A percentile compares a stretch with the other conserved stretches of the same genome.
Conservation (phyloP, 2,888 invertebrate genomes). For the Microchrysa polita region DNA sequence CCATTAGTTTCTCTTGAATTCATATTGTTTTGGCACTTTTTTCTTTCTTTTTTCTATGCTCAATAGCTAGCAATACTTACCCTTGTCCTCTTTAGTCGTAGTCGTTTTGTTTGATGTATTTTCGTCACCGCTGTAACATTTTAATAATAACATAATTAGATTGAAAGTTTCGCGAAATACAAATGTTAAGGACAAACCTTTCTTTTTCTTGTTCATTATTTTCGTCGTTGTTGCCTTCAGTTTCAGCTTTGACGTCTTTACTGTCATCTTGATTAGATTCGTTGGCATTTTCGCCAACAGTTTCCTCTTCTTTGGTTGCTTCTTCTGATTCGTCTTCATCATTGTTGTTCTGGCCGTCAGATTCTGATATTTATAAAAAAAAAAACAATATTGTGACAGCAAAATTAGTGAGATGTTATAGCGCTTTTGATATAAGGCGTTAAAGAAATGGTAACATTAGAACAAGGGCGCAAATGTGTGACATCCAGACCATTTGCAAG, state of each 20-base stretch:
- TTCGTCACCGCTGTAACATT: conserved; percentile 54
- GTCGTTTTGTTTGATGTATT: conserved; percentile 50
- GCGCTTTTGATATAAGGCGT: no score
- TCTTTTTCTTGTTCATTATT: conserved; percentile 67
- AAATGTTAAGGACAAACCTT: conserved; percentile 67
- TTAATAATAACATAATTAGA: no score
- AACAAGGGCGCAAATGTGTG: no score
- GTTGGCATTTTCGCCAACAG: conserved; percentile 52
- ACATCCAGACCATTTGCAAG: no score
- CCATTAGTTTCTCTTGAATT: not conserved
- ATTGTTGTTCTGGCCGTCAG: conserved; percentile 1
- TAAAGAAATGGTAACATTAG: no score
- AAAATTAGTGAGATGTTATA: no score
- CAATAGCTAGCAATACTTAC: no score
- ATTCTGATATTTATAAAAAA: no score
- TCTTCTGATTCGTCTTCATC: not conserved
- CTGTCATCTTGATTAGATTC: conserved; percentile 46
- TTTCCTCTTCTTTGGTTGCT: conserved; percentile 54
- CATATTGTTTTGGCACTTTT: not conserved
- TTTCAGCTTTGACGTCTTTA: conserved; percentile 62
- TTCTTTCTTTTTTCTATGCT: no score
- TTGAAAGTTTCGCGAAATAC: conserved; percentile 26
- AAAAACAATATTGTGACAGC: no score
- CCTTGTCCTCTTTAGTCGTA: conserved; percentile 62
- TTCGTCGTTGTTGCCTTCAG: conserved; percentile 67